These are phyloP conservation scores for Polypterus senegalus DNA, from an alignment of 2,113 vertebrate species.

Conservation along the genomic window DNA sequence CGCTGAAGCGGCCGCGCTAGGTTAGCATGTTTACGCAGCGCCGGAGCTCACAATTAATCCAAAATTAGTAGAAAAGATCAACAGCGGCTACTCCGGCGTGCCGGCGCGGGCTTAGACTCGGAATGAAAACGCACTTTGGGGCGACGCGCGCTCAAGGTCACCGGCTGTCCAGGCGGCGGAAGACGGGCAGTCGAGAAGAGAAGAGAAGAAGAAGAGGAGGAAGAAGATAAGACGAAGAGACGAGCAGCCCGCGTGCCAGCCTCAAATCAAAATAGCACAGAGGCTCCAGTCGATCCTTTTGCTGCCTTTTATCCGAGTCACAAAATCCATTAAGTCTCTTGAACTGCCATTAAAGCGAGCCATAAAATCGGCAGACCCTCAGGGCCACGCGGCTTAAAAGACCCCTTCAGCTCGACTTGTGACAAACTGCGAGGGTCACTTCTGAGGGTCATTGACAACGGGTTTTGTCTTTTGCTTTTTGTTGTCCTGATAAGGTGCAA, in stretches of 20 bases:
- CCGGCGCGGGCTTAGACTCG: slow-evolving; percentile 67
- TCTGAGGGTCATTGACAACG: too few species aligned
- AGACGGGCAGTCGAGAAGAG: background rate
- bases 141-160: slow-evolving; percentile 62
- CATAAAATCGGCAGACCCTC: slow-evolving; percentile 12
- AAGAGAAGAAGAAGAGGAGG: too few species aligned
- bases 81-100: slow-evolving; percentile 72
- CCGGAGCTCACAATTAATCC: slow-evolving; percentile 96
- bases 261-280: background rate
- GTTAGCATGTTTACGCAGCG: slow-evolving; percentile 90
- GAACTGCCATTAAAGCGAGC: slow-evolving; percentile 13
- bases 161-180: slow-evolving; percentile 13
- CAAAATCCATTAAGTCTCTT: slow-evolving; percentile 17
- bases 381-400: slow-evolving; percentile 2
- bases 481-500: too few species aligned
- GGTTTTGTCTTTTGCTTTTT: too few species aligned
- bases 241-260: too few species aligned
- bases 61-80: slow-evolving; percentile 99
- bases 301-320: slow-evolving; percentile 27
- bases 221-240: too few species aligned
- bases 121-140: slow-evolving; percentile 74
- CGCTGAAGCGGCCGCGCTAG: slow-evolving; percentile 77
- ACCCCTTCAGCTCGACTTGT: too few species aligned
- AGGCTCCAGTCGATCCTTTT: slow-evolving; percentile 5
- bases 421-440: too few species aligned